Percentiles rank a stretch among this genome's conserved stretches.
phyloP scores from a whole-genome alignment of 2,888 invertebrate genomes.

The Sclerodermus sp. region DNA sequence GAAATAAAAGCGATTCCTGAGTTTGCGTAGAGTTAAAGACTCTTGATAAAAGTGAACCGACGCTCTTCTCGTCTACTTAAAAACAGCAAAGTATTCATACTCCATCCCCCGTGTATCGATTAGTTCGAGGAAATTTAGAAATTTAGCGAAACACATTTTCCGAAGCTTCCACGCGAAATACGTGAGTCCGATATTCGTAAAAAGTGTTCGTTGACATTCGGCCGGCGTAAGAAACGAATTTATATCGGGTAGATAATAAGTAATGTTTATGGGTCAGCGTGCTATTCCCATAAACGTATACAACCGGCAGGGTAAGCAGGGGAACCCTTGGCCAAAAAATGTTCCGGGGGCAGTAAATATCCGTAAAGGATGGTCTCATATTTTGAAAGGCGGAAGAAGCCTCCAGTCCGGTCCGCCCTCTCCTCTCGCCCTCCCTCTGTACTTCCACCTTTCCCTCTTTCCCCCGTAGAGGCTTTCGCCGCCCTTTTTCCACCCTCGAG shows the following conservation, averaged over 20 bases:
- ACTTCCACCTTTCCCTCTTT: constrained; percentile 1
- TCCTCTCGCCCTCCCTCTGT: constrained; percentile 15
- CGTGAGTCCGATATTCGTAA: neutral
- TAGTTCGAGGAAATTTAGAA: no score
- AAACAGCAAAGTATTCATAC: no score
- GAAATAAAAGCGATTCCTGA: no score
- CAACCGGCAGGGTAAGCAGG: constrained; percentile 6
- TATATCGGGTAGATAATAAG: constrained; percentile 24
- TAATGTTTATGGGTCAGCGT: constrained; percentile 35
- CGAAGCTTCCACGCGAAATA: no score
- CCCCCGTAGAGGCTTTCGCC: constrained; percentile 2
- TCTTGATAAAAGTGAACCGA: no score
- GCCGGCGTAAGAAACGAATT: constrained; percentile 19
- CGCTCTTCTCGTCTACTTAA: no score
- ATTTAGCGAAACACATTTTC: no score
- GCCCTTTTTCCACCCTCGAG: constrained; percentile 16
- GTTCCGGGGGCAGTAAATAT: constrained; percentile 33
- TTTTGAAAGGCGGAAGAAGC: constrained; percentile 42
- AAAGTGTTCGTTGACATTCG: constrained; percentile 2
- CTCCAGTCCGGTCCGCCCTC: constrained; percentile 23
- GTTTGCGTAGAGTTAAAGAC: no score
- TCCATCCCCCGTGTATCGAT: no score
- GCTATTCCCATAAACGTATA: constrained; percentile 20
- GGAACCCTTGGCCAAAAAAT: constrained; percentile 16
- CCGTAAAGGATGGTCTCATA: constrained; percentile 40